Conservation (phyloP, 2,888 invertebrate genomes). For the Endomychus coccineus region DNA sequence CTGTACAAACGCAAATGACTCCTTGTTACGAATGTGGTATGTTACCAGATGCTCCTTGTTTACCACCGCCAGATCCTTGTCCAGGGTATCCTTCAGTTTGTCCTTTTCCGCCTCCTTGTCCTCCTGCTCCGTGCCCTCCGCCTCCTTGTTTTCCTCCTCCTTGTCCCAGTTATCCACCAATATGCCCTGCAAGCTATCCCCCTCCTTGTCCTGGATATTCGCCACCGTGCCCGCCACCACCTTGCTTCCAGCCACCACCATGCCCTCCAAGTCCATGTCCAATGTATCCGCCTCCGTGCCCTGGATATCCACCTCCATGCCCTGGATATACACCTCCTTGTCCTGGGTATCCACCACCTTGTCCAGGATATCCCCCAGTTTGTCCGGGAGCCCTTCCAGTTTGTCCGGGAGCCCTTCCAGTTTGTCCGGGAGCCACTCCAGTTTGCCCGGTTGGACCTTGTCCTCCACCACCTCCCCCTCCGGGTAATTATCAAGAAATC, state of each 20-base stretch:
- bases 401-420: constrained; percentile 7
- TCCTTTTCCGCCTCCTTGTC: too few relatives aligned
- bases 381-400: constrained; percentile 6
- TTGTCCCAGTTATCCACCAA: too few relatives aligned
- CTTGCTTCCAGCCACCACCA: background rate
- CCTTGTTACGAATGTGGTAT: constrained; percentile 28
- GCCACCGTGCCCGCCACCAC: background rate
- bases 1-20: constrained; percentile 11
- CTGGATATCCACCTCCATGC: too few relatives aligned
- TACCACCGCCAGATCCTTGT: too few relatives aligned
- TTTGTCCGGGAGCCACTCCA: constrained; percentile 7
- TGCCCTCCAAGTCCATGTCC: background rate
- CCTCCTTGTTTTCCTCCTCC: too few relatives aligned
- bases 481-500: constrained; percentile 55
- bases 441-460: background rate
- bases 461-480: constrained; percentile 14
- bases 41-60: constrained; percentile 13
- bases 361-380: too few relatives aligned
- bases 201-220: too few relatives aligned
- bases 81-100: too few relatives aligned
- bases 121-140: too few relatives aligned
- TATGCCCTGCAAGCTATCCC: too few relatives aligned
- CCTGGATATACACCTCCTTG: too few relatives aligned
- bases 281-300: constrained; percentile 1
- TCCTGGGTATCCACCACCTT: background rate